phyloP scores from a whole-genome alignment of 2,888 invertebrate genomes.

The Andrena bucephala region DNA sequence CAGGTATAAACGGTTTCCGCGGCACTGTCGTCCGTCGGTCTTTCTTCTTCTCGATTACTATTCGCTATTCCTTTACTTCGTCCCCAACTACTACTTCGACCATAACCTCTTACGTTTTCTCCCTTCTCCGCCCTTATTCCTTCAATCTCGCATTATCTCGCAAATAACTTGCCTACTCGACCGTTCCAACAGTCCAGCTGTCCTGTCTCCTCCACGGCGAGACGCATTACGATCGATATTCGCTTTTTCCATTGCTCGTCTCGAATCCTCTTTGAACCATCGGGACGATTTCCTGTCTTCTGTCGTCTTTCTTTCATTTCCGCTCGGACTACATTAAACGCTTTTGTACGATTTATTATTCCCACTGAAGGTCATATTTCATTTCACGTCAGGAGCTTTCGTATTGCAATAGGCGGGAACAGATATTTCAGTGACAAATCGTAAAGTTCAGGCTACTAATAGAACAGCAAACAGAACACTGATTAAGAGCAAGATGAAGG shows the following conservation, averaged over 20 bases:
- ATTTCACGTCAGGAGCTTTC: conserved; percentile 3
- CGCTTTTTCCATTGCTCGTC: conserved; percentile 53
- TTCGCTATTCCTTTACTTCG: conserved; percentile 73
- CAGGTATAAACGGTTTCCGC: conserved; percentile 45
- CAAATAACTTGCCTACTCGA: conserved; percentile 78
- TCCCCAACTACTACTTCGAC: conserved; percentile 61
- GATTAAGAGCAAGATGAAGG: neutral
- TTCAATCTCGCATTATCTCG: conserved; percentile 79
- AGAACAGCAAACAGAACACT: neutral
- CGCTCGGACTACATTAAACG: conserved; percentile 54
- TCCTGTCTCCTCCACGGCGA: conserved; percentile 56
- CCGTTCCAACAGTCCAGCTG: conserved; percentile 74
- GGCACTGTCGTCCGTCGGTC: conserved; percentile 25
- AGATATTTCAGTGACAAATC: conserved; percentile 15
- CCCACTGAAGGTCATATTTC: conserved; percentile 40
- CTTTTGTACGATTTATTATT: conserved; percentile 51
- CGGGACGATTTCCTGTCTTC: conserved; percentile 58
- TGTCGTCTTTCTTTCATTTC: conserved; percentile 53
- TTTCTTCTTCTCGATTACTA: conserved; percentile 65
- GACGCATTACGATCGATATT: conserved; percentile 64
- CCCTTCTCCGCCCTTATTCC: conserved; percentile 73
- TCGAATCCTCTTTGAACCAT: conserved; percentile 58
- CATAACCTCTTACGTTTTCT: conserved; percentile 61
- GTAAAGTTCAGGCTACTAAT: neutral
- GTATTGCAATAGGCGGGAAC: neutral